These are phyloP conservation scores for Aradus depressus DNA, from an alignment of 2,888 invertebrate genomes.

Conservation along the genomic window DNA sequence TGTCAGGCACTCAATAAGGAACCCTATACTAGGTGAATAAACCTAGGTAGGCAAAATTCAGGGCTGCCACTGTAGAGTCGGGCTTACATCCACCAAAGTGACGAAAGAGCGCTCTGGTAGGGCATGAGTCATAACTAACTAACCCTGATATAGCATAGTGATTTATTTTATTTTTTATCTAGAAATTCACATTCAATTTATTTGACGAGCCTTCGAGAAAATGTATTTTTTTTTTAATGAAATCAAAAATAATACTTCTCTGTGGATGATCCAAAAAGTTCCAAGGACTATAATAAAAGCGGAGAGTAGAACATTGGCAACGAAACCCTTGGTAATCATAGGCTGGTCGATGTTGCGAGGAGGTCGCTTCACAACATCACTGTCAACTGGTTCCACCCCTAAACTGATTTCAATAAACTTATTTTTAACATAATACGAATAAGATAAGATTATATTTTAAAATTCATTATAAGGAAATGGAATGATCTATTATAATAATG, in stretches of 20 bases:
- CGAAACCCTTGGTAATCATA: conserved; percentile 80
- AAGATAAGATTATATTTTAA: no score
- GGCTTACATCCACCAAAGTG: no score
- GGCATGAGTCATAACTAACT: no score
- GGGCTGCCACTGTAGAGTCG: no score
- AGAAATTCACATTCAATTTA: not conserved
- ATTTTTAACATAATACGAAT: conserved; percentile 20
- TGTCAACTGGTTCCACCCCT: conserved; percentile 96
- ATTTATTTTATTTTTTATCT: not conserved
- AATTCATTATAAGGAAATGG: no score
- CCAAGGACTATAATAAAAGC: conserved; percentile 92
- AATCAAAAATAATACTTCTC: conserved; percentile 72
- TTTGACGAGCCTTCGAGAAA: no score
- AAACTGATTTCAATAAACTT: conserved; percentile 46
- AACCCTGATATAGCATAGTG: no score
- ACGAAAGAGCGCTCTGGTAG: no score
- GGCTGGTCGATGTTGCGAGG: conserved; percentile 87
- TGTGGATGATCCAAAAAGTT: conserved; percentile 94
- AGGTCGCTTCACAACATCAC: conserved; percentile 85
- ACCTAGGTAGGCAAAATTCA: no score
- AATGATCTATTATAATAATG: not conserved
- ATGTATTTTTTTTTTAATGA: no score
- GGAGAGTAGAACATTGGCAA: conserved; percentile 83
- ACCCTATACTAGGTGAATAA: no score
- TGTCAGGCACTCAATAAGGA: no score